Percentiles rank a stretch among this genome's conserved stretches.
Evolutionary conservation across 2,797 vertebrate species (phyloP).

Genomic region (Hyperoplus immaculatus): DNA sequence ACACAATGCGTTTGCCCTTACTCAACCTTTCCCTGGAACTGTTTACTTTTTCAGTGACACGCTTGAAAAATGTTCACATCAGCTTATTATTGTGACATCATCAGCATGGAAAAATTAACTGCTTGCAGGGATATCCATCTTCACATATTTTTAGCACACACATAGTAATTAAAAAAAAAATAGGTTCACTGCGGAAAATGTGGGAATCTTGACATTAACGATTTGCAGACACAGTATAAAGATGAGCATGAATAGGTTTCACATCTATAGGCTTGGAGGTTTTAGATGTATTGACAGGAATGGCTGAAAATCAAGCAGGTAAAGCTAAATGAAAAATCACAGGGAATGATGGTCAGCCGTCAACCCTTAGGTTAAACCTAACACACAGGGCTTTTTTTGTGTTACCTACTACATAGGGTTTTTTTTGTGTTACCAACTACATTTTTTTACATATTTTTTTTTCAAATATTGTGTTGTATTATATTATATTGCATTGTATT

Average conservation of each 20-base stretch:
- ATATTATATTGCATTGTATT: too few species aligned
- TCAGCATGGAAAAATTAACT: conserved; percentile 12
- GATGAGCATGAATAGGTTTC: conserved; percentile 3
- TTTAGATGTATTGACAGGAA: background rate
- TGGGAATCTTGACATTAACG: conserved; percentile 2
- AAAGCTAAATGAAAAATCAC: conserved; percentile 10
- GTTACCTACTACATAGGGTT: too few species aligned
- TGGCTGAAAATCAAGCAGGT: background rate
- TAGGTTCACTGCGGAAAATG: background rate
- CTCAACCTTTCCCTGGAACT: background rate
- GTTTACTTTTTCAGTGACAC: conserved; percentile 24
- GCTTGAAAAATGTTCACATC: conserved; percentile 14
- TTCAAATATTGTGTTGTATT: too few species aligned
- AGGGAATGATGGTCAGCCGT: background rate
- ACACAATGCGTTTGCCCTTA: background rate
- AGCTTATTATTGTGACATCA: conserved; percentile 1
- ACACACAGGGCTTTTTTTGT: too few species aligned
- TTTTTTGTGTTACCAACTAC: too few species aligned
- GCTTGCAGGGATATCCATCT: conserved; percentile 16
- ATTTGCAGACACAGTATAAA: background rate
- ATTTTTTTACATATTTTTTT: too few species aligned
- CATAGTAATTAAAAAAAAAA: conserved; percentile 35
- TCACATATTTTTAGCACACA: conserved; percentile 22
- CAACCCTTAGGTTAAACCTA: too few species aligned
- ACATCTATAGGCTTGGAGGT: background rate